These are phyloP conservation scores for Pristionchus exspectatus DNA, from an alignment of 2,888 invertebrate species.

Conservation along the genomic window DNA sequence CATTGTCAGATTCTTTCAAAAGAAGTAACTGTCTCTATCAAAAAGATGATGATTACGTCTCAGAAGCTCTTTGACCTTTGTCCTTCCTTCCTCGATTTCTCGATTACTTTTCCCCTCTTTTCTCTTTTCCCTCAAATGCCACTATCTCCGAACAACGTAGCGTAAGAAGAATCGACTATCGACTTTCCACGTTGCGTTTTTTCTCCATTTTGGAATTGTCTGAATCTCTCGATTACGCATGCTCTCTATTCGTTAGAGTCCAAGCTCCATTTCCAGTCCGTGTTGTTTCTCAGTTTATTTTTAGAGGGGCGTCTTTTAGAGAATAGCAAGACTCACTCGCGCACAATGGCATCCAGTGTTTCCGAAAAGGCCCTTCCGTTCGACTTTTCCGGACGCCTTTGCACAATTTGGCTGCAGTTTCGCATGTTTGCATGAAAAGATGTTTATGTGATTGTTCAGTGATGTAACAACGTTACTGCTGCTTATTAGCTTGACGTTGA, in stretches of 20 bases:
- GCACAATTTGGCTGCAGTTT: neutral
- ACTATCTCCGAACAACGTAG: conserved; percentile 32
- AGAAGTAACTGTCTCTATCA: neutral
- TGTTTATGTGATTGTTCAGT: no score
- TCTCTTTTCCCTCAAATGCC: neutral
- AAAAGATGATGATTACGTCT: neutral
- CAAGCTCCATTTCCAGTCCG: neutral
- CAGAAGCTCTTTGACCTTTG: neutral
- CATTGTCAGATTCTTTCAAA: neutral
- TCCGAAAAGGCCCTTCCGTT: neutral
- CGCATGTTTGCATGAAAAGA: neutral
- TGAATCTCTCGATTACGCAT: neutral
- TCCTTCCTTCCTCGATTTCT: neutral
- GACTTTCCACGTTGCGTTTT: conserved; percentile 18
- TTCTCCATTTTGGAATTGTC: neutral
- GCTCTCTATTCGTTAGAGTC: neutral
- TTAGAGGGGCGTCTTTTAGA: neutral
- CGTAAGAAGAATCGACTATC: neutral
- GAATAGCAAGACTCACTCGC: neutral
- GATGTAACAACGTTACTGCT: no score
- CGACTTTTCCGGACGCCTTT: neutral
- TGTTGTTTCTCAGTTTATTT: neutral
- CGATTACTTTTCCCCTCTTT: neutral
- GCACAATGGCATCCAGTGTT: neutral
- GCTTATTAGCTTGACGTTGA: no score